Base-by-base conservation (phyloP, 2,113 vertebrate species). In the Numenius arquata region DNA sequence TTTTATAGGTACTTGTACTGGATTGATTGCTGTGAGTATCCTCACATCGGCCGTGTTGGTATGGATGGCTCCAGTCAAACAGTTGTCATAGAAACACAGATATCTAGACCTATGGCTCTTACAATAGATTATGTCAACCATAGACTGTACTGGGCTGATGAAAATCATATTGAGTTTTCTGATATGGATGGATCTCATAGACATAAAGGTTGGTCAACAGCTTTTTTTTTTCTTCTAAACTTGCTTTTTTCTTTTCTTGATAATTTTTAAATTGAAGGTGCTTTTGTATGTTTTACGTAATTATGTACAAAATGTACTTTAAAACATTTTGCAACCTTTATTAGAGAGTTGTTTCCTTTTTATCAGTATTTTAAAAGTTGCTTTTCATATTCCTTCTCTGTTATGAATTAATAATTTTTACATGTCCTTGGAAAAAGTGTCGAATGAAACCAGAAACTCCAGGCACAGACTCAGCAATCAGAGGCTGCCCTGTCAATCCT, bases 121-220 rank as follows among this genome's bases (percentile, higher is more conserved):
- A 99, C 99, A 34, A 99, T 99, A 94, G 99, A 99, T 97, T 99
- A 99, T 86, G 99, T 99, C 96, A 99, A 99, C 97, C 99, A 98
- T 87, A 99, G 99, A 79, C 98, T 99, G 6, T 99, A 99, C 82
- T 99, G 99, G 99, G 99, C 99, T 48, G 99, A 99, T 91, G 99
- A 99, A 96, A 99, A 98, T 96, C 99, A 99, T 94, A 99, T 99
- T 88, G 98, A 99, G 89, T 99, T 99, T 95, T 98, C 99, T 96
- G 98, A 99, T 97, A 99, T 99, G 98, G 99, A 99, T 94, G 99
- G 99, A 71, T 98, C 98, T 81, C 98, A 98, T 48, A 99, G 99
- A 95, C 98, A 98, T 90, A 99, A 99, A 98, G 99, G 99, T 99
- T 97, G 93, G 97, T 96, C 45, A 47, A 11, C 26, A 68, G 20